Conservation (phyloP, 2,113 vertebrate species). For the Cephalopholis sonnerati region DNA sequence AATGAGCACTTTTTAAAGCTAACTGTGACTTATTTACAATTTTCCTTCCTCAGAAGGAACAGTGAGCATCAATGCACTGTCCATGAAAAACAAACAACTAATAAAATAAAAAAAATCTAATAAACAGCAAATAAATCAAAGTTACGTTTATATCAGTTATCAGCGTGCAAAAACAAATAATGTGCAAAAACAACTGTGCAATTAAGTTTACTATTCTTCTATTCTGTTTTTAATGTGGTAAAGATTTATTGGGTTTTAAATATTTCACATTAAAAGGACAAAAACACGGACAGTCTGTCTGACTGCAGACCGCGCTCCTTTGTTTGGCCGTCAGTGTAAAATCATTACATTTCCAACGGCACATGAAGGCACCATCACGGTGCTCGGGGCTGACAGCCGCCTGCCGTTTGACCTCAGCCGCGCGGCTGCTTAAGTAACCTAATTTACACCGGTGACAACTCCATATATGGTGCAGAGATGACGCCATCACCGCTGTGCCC, state of each 20-base stretch:
- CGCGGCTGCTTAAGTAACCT: constrained; percentile 65
- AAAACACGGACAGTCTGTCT: not conserved
- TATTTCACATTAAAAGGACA: not conserved
- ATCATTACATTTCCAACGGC: not conserved
- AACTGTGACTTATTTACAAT: not conserved
- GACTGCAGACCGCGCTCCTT: not conserved
- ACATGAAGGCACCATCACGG: constrained; percentile 26
- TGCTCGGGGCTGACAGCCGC: constrained; percentile 48
- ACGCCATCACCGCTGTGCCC: constrained; percentile 62
- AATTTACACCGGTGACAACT: constrained; percentile 69
- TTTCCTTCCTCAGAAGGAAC: too few species aligned
- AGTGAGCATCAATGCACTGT: not conserved
- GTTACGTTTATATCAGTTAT: not conserved
- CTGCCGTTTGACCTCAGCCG: constrained; percentile 67
- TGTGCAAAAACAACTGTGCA: not conserved
- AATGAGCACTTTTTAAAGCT: not conserved
- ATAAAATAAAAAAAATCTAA: not conserved
- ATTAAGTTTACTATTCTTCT: not conserved
- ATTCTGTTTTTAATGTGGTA: not conserved
- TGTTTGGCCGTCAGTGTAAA: not conserved
- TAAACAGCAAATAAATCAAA: not conserved
- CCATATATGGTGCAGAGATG: constrained; percentile 81
- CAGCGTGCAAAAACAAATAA: not conserved
- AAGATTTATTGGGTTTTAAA: not conserved
- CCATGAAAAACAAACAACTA: not conserved